These are phyloP conservation scores for Neodontobutis hainanensis DNA, from an alignment of 2,113 vertebrate genomes.

Conservation along the genomic window DNA sequence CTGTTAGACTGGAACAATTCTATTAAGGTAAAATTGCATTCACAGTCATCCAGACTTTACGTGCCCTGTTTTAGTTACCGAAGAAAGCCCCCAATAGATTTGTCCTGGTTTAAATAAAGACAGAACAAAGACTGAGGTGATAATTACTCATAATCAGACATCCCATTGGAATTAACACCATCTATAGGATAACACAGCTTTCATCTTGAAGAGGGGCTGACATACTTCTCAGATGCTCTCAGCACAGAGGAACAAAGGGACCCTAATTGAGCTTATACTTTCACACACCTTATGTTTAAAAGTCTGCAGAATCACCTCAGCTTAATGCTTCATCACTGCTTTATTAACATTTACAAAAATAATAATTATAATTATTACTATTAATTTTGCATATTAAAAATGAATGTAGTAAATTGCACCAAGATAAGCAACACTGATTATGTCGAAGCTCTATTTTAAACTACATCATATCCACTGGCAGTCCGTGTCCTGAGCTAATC, in stretches of 20 bases:
- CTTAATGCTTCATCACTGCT: no score
- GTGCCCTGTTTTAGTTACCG: not conserved
- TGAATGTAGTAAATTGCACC: no score
- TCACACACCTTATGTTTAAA: not conserved
- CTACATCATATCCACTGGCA: not conserved
- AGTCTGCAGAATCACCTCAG: no score
- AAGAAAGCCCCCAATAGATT: slow-evolving; percentile 22
- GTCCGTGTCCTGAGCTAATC: slow-evolving; percentile 1
- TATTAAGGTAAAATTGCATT: no score
- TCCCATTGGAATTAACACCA: slow-evolving; percentile 3
- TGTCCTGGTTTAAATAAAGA: slow-evolving; percentile 16
- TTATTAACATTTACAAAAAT: no score
- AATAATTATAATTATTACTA: no score
- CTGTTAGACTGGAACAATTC: no score
- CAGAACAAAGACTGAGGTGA: slow-evolving; percentile 18
- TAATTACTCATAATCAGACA: slow-evolving; percentile 13
- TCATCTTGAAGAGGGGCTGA: slow-evolving; percentile 12
- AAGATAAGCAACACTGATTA: not conserved
- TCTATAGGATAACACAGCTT: slow-evolving; percentile 4
- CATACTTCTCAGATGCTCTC: not conserved
- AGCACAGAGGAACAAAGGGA: not conserved
- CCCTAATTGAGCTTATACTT: slow-evolving; percentile 4
- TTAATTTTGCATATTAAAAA: no score
- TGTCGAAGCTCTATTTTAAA: not conserved
- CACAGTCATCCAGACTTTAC: no score